Percentiles rank a stretch among this genome's conserved stretches.
Evolutionary conservation across 1,140 invertebrate species (phyloP).

Genomic region (Vanessa tameamea): DNA sequence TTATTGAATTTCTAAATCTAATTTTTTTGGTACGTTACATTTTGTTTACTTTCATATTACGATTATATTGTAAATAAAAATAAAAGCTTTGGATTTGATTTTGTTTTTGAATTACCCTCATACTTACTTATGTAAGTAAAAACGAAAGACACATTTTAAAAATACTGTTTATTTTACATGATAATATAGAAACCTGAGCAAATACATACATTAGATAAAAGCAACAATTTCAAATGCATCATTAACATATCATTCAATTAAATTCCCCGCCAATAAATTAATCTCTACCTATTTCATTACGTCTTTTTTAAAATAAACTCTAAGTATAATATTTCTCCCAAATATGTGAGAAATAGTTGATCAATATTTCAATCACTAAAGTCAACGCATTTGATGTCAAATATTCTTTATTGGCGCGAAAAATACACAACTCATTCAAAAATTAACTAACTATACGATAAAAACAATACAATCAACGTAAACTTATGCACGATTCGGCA

Average conservation of each 20-base stretch:
- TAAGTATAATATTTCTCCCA: not conserved
- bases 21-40: conserved; percentile 74
- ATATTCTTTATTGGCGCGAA: conserved; percentile 4
- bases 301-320: not conserved
- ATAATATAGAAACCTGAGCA: conserved; percentile 29
- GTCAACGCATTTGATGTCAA: not conserved
- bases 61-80: conserved; percentile 78
- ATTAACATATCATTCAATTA: conserved; percentile 1
- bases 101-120: conserved; percentile 42
- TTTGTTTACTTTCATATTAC: conserved; percentile 80
- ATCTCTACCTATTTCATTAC: not conserved
- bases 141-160: conserved; percentile 9
- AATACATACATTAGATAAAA: conserved; percentile 23
- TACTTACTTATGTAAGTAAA: not conserved
- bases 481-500: not conserved
- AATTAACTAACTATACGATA: conserved; percentile 13
- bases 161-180: conserved; percentile 54
- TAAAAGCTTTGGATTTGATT: conserved; percentile 79
- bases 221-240: conserved; percentile 19
- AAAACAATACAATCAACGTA: conserved; percentile 12
- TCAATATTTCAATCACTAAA: not conserved
- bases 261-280: not conserved
- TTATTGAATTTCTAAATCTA: conserved; percentile 70
- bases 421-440: conserved; percentile 18
- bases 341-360: not conserved